Evolutionary conservation across 2,113 vertebrate species (phyloP).

Genomic region (Macrotus californicus): DNA sequence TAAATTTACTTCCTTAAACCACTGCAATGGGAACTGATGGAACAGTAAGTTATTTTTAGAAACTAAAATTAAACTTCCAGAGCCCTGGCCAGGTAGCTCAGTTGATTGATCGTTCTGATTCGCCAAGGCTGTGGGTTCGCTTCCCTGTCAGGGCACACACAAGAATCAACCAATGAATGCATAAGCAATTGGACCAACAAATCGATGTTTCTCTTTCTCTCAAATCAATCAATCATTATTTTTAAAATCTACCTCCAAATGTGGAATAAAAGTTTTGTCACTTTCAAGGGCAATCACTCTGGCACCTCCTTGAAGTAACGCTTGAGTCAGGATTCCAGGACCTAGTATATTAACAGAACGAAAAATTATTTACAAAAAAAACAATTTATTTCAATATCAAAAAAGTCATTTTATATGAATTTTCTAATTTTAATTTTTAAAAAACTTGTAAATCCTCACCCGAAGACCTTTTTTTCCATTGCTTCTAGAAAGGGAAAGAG

Average conservation of each 20-base stretch:
- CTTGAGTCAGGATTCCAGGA: conserved; percentile 89
- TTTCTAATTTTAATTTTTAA: neutral
- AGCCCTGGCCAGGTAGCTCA: too few species aligned
- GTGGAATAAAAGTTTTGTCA: conserved; percentile 80
- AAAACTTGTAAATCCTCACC: too few species aligned
- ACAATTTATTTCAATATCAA: neutral
- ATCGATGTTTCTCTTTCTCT: too few species aligned
- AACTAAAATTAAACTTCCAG: conserved; percentile 82
- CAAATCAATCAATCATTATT: neutral
- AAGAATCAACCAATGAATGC: too few species aligned
- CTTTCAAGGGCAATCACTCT: conserved; percentile 89
- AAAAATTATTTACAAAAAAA: neutral
- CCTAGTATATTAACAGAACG: conserved; percentile 75
- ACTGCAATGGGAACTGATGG: neutral
- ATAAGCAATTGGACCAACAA: too few species aligned
- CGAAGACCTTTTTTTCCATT: too few species aligned
- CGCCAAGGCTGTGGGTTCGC: too few species aligned
- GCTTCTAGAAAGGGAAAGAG: too few species aligned
- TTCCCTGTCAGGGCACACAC: too few species aligned
- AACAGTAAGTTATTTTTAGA: conserved; percentile 28
- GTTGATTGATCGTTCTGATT: too few species aligned
- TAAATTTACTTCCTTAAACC: neutral
- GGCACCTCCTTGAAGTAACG: conserved; percentile 87
- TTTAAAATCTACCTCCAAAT: conserved; percentile 84
- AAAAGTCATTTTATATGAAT: neutral